Conservation (phyloP, 2,888 invertebrate genomes). For the Caenorhabditis becei region DNA sequence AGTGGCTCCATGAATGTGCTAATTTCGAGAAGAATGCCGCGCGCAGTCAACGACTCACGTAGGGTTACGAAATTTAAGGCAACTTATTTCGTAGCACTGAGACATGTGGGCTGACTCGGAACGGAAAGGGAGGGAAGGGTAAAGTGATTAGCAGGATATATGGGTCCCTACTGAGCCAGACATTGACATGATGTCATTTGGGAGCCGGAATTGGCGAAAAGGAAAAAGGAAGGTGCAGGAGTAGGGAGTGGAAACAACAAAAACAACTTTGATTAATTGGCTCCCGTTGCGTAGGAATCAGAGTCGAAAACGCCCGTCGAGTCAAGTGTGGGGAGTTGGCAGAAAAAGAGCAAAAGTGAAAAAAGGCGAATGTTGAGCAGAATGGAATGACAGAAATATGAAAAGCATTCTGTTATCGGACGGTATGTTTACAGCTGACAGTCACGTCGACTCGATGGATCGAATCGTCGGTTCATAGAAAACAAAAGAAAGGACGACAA, state of each 20-base stretch:
- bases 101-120: not conserved
- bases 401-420: slow-evolving; percentile 15
- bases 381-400: not conserved
- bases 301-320: not conserved
- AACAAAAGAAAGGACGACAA: slow-evolving; percentile 7
- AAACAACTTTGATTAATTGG: slow-evolving; percentile 10
- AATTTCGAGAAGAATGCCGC: slow-evolving; percentile 11
- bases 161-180: slow-evolving; percentile 10
- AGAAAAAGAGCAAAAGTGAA: slow-evolving; percentile 8
- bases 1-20: slow-evolving; percentile 20
- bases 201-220: not conserved
- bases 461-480: slow-evolving; percentile 22
- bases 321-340: slow-evolving; percentile 1
- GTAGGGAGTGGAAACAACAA: not conserved
- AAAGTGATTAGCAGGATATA: slow-evolving; percentile 40
- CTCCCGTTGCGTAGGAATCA: slow-evolving; percentile 2
- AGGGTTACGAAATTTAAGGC: slow-evolving; percentile 44
- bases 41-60: not conserved
- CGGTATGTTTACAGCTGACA: slow-evolving; percentile 45
- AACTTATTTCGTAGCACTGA: not conserved
- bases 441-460: slow-evolving; percentile 12
- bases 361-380: not conserved
- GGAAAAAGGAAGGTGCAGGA: not conserved
- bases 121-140: slow-evolving; percentile 11
- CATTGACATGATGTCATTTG: slow-evolving; percentile 30